phyloP scores from a whole-genome alignment of 2,888 invertebrate genomes.

The Drosophila quinaria region DNA sequence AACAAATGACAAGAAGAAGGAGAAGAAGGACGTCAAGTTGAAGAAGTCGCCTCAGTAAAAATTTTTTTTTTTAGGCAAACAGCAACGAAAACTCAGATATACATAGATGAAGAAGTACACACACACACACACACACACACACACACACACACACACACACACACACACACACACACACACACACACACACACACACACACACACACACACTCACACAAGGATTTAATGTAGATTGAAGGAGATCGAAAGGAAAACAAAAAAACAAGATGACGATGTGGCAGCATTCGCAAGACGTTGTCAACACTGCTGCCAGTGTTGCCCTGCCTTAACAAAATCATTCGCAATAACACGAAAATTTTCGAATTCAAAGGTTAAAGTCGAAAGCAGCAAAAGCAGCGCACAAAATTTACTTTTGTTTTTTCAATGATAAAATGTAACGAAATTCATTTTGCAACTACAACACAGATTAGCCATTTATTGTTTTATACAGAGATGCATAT shows the following conservation, averaged over 20 bases:
- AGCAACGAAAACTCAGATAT: background rate
- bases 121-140: background rate
- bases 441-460: background rate
- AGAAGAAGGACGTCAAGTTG: background rate
- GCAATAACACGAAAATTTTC: slow-evolving; percentile 28
- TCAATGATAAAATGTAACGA: slow-evolving; percentile 5
- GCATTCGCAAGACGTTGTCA: slow-evolving; percentile 11
- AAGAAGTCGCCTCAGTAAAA: background rate
- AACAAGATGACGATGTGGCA: slow-evolving; percentile 20
- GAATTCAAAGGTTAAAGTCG: slow-evolving; percentile 4
- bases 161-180: background rate
- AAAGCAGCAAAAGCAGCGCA: slow-evolving; percentile 13
- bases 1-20: background rate
- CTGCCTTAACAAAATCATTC: slow-evolving; percentile 21
- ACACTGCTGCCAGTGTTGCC: slow-evolving; percentile 21
- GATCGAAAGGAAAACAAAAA: background rate
- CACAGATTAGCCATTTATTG: slow-evolving; percentile 14
- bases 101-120: background rate
- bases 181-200: background rate
- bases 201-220: background rate
- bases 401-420: slow-evolving; percentile 12
- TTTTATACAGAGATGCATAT: slow-evolving; percentile 31
- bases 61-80: background rate
- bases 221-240: background rate
- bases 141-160: background rate